Base-by-base conservation (phyloP, 2,797 vertebrate genomes). In the Limnodromus scolopaceus region DNA sequence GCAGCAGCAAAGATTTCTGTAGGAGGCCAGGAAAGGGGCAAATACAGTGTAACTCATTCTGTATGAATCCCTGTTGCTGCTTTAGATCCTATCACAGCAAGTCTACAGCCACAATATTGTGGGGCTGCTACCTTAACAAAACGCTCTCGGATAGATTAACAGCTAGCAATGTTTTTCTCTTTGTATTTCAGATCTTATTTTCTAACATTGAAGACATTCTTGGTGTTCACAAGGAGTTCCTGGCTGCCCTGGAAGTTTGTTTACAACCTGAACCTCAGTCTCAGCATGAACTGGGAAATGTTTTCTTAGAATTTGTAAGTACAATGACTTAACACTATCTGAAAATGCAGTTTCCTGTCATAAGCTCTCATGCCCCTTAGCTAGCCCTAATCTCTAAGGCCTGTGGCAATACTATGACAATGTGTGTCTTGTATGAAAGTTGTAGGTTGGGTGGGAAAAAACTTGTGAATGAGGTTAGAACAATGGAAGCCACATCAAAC, bases 301-400 rank as follows among this genome's bases (percentile, higher is more conserved):
- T 99, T 92, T 99, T 99, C 98, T 98, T 99, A 84, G 98, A 99
- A 98, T 99, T 99, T 95, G 99, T 99, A 98, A 99, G 99, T 99
- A 95, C 60, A 74, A 84, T 54, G 43, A 90, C 87, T 95, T 96
- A 92, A 75, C 70, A 58, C 81, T 97, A 63, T 96, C 97, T 97
- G 91, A 88, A 91, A 97, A 96, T 92, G 86, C 92, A 96, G 97
- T 96, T 98, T 98, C 98, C 98, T 98, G 95, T 94, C 90, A 53
- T 84, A 72, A 91, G 77, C 93, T 94, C 49, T 74, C 54, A 19
- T 53, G 71, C 58, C 53, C 68, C 64, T 74, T 93, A 96, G 93
- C n/a, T 91, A 92, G 64, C 90, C 87, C 85, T 96, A 98, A 98
- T 97, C 95, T 96, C 97, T 96, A 94, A 45, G 76, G 30, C 36